Conservation (phyloP, 2,113 vertebrate genomes). For the Pterocles gutturalis region DNA sequence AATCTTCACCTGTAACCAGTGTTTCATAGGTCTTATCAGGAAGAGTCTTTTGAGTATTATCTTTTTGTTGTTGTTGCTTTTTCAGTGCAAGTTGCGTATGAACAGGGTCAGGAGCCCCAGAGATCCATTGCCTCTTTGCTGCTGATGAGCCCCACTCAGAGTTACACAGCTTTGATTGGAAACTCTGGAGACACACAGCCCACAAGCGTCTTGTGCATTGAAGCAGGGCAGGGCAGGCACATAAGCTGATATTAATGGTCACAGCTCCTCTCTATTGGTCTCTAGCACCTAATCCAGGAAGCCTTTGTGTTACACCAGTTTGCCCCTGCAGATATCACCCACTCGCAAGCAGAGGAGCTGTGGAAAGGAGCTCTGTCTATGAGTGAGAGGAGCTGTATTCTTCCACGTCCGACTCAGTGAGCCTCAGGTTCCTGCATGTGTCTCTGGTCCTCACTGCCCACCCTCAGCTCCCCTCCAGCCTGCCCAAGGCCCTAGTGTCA, state of each 20-base stretch:
- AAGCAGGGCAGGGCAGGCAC: background rate
- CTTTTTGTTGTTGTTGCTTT: background rate
- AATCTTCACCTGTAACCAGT: background rate
- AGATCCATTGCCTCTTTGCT: background rate
- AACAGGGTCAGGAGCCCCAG: background rate
- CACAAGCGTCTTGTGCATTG: background rate
- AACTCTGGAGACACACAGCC: background rate
- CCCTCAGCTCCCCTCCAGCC: accelerated
- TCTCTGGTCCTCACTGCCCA: background rate
- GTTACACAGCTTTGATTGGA: background rate
- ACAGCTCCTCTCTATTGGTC: background rate
- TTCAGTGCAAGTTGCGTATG: background rate
- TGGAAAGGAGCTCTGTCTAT: background rate
- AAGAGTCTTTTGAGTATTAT: background rate
- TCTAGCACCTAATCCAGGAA: background rate
- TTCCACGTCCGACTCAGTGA: background rate
- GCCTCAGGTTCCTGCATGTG: background rate
- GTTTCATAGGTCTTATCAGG: background rate
- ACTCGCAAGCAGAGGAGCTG: background rate
- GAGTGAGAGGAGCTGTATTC: background rate
- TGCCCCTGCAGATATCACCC: background rate
- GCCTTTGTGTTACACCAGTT: background rate
- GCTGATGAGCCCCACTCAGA: background rate
- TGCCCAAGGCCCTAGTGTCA: background rate
- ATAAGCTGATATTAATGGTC: background rate